Base-by-base conservation (phyloP, 2,888 invertebrate species). In the Chaitophorus viminalis region DNA sequence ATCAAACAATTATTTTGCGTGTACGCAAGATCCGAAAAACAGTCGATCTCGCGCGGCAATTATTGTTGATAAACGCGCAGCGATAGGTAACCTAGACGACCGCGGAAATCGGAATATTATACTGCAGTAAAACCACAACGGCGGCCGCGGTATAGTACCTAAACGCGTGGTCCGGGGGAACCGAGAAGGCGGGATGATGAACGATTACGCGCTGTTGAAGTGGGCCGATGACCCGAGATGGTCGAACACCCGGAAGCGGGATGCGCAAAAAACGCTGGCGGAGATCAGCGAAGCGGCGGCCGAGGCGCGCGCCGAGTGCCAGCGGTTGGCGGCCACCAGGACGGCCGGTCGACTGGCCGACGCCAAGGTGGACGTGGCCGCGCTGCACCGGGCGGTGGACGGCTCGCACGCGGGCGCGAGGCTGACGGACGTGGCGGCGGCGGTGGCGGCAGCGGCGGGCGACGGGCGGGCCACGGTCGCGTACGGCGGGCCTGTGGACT, bases 151-250 rank as follows among this genome's bases (percentile, higher is more conserved):
- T 6, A 39, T n/a, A 39, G 11, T 39, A 39, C 3, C 6, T 39
- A 39, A 39, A 46, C 46, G 46, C 14, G 14, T 3, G 68, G 8
- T n/a, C 3, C 68, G 60, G 8, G 21, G 21, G 21, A 21, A 60
- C 25, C 25, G 60, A 14, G 1, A 1, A 46, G 14, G 0, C 14
- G 46, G 14, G 14, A 46, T 14, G n/a, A 60, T 60, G 60, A 31
- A 70, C 17, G 74, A 17, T 0, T 36, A 33, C 36, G 8, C 2
- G 33, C 36, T 5, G 74, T 36, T 33, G 74, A 74, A 74, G 3
- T 36, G 33, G 36, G 78, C 78, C 18, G 33, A 72, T 18, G 72
- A 82, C 72, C 6, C 18, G 31, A 72, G 82, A 31, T 82, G 82
- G 72, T 74, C 82, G 52, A 52, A 46, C 72, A 1, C 6, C 17